A percentile compares a stretch with the other conserved stretches of the same genome.
phyloP scores from a whole-genome alignment of 2,888 invertebrate genomes.

The Dasypolia templi region DNA sequence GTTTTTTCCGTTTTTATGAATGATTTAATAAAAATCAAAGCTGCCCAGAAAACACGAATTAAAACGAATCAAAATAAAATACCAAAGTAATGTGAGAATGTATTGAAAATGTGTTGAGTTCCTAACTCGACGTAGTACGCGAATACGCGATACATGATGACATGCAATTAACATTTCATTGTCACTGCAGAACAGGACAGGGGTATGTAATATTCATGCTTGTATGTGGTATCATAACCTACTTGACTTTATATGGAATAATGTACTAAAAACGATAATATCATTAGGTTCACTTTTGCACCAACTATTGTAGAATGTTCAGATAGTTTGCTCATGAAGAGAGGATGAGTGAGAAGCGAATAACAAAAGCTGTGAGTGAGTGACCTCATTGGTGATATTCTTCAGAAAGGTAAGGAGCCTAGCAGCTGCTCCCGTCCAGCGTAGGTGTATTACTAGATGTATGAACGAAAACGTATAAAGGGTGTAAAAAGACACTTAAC shows the following conservation, averaged over 20 bases:
- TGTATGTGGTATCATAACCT: constrained; percentile 30
- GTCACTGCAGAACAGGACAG: constrained; percentile 48
- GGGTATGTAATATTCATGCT: constrained; percentile 32
- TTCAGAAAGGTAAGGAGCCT: not conserved
- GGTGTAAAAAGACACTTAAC: no score
- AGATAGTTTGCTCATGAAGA: not conserved
- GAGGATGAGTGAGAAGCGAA: no score
- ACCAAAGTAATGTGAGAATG: no score
- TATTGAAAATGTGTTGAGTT: constrained; percentile 37
- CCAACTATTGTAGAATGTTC: not conserved
- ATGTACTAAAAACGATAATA: no score
- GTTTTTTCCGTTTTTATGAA: no score
- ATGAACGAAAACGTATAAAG: not conserved
- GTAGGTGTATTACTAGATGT: not conserved
- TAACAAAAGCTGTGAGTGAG: not conserved
- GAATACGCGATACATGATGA: constrained; percentile 45
- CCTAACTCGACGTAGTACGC: constrained; percentile 36
- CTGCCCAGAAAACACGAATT: not conserved
- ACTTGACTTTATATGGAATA: constrained; percentile 17
- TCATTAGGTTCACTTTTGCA: not conserved
- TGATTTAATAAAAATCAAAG: no score
- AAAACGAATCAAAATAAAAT: not conserved
- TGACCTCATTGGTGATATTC: not conserved
- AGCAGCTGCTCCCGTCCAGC: not conserved
- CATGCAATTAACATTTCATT: constrained; percentile 59